phyloP scores from a whole-genome alignment of 1,140 invertebrate species.

The Anadara kagoshimensis region DNA sequence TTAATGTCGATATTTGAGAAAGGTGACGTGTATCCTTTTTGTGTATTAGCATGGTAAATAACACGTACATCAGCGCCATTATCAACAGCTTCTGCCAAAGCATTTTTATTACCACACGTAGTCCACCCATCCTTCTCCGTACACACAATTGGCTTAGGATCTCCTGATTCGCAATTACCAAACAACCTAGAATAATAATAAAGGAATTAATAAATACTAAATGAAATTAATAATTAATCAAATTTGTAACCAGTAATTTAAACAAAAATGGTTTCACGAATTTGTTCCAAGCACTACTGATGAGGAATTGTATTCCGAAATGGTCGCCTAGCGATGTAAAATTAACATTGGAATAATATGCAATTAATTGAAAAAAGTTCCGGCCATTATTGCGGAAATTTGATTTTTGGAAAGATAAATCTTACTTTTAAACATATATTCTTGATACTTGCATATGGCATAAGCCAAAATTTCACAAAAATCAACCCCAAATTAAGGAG shows the following conservation, averaged over 20 bases:
- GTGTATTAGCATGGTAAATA: background rate
- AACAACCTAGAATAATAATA: background rate
- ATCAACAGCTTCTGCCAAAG: background rate
- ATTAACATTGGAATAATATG: too few species aligned
- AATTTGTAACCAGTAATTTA: background rate
- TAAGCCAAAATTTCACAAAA: too few species aligned
- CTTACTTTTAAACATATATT: too few species aligned
- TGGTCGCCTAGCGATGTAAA: background rate
- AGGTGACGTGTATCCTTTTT: background rate
- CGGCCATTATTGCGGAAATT: too few species aligned
- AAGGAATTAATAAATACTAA: background rate
- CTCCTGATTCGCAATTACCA: background rate
- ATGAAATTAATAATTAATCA: background rate
- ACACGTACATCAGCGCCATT: conserved; percentile 3
- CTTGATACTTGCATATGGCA: too few species aligned
- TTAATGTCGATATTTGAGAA: conserved; percentile 18
- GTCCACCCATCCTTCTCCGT: background rate
- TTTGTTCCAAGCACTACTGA: too few species aligned
- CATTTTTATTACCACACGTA: background rate
- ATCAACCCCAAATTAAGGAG: too few species aligned
- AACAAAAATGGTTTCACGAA: background rate
- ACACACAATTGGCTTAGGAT: background rate
- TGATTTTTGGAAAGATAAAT: too few species aligned
- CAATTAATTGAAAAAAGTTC: too few species aligned
- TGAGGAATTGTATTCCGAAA: too few species aligned